phyloP scores from a whole-genome alignment of 2,113 vertebrate species.

The Psammodynastes pulverulentus region DNA sequence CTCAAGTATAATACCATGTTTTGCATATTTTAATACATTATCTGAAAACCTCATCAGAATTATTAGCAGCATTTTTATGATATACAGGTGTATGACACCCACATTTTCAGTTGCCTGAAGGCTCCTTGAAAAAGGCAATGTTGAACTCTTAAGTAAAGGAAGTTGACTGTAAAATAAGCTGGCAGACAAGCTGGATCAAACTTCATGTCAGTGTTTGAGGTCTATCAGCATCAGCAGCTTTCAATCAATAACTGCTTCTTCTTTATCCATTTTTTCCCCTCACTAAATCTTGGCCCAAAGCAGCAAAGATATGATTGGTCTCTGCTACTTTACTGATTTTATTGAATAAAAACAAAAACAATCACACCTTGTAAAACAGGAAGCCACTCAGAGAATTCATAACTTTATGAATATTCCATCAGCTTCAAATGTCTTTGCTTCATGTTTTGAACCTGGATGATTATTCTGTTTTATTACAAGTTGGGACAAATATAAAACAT shows the following conservation, averaged over 20 bases:
- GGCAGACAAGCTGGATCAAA: background rate
- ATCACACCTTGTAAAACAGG: background rate
- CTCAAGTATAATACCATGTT: background rate
- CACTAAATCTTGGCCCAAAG: background rate
- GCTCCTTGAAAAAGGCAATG: background rate
- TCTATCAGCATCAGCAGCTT: background rate
- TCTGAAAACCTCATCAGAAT: background rate
- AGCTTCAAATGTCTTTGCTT: background rate
- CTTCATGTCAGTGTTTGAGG: background rate
- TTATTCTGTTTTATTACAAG: background rate
- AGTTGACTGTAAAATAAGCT: background rate
- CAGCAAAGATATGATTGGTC: background rate
- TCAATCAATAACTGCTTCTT: background rate
- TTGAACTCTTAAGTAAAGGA: background rate
- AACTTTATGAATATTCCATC: background rate
- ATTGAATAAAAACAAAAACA: background rate
- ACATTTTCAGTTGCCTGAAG: background rate
- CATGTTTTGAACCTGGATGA: background rate
- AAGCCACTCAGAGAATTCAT: background rate
- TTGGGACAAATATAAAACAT: background rate
- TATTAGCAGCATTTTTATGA: background rate
- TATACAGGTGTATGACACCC: background rate
- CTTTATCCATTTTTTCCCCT: background rate
- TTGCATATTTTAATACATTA: background rate
- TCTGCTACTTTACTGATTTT: background rate